phyloP scores from a whole-genome alignment of 2,888 invertebrate genomes.

The Sepiola atlantica region DNA sequence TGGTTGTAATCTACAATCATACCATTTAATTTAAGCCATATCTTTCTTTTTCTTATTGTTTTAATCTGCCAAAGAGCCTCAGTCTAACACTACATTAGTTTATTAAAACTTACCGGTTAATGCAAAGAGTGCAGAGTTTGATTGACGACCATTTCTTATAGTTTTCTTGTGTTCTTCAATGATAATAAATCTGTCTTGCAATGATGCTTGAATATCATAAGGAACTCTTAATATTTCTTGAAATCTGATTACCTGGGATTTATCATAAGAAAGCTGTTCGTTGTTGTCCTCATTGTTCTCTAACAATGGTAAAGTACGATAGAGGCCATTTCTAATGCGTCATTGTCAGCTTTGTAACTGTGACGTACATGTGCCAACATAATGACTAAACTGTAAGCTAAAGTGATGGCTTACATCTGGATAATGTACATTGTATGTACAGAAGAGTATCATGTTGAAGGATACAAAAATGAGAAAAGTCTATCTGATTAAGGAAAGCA shows the following conservation, averaged over 20 bases:
- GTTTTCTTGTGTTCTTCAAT: neutral
- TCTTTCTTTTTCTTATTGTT: too few species aligned
- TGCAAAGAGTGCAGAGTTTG: too few species aligned
- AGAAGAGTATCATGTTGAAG: neutral
- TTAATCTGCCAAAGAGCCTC: too few species aligned
- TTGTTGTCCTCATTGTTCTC: neutral
- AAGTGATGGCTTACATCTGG: neutral
- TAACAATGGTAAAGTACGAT: neutral
- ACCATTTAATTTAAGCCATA: too few species aligned
- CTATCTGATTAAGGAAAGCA: neutral
- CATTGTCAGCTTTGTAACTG: neutral
- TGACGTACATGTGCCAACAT: neutral
- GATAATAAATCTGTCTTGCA: neutral
- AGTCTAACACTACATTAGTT: too few species aligned
- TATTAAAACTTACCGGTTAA: too few species aligned
- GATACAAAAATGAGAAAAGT: neutral
- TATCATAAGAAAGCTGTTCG: neutral
- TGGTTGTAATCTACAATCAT: too few species aligned
- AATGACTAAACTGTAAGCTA: neutral
- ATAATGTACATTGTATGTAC: neutral
- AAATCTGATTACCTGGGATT: neutral
- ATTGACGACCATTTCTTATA: neutral
- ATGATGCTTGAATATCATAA: neutral
- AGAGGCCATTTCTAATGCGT: neutral
- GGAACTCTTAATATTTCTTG: neutral